These are phyloP conservation scores for Parasteatoda tepidariorum DNA, from an alignment of 1,140 invertebrate genomes.

Conservation along the genomic window DNA sequence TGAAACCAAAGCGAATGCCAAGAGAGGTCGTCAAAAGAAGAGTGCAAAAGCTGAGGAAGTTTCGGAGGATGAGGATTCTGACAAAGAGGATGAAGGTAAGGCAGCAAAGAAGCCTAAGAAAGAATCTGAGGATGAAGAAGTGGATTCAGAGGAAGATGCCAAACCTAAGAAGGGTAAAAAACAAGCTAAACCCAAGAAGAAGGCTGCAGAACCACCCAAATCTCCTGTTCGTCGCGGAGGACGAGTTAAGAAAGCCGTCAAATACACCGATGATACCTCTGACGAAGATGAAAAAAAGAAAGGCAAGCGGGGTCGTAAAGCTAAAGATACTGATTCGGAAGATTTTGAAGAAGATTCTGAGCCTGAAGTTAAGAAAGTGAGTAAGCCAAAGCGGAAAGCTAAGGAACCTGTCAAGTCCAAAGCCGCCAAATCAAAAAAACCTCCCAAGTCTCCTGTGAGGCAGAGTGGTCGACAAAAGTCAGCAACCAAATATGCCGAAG, in stretches of 20 bases:
- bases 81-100: background rate
- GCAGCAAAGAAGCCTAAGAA: conserved; percentile 1
- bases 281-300: conserved; percentile 24
- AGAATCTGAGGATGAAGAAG: background rate
- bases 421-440: conserved; percentile 10
- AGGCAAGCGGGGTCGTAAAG: background rate
- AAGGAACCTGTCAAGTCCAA: background rate
- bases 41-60: conserved; percentile 11
- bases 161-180: background rate
- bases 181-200: background rate
- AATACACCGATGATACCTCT: conserved; percentile 37
- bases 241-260: background rate
- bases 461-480: background rate
- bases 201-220: background rate
- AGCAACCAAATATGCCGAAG: conserved; percentile 25
- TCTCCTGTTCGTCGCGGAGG: conserved; percentile 11
- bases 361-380: conserved; percentile 9
- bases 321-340: background rate
- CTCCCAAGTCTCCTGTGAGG: background rate
- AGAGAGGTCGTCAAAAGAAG: background rate
- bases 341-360: conserved; percentile 15
- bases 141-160: background rate
- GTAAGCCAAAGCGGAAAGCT: background rate
- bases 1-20: background rate
- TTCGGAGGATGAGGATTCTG: background rate